phyloP scores from a whole-genome alignment of 2,113 vertebrate genomes.

The Eurypyga helias region DNA sequence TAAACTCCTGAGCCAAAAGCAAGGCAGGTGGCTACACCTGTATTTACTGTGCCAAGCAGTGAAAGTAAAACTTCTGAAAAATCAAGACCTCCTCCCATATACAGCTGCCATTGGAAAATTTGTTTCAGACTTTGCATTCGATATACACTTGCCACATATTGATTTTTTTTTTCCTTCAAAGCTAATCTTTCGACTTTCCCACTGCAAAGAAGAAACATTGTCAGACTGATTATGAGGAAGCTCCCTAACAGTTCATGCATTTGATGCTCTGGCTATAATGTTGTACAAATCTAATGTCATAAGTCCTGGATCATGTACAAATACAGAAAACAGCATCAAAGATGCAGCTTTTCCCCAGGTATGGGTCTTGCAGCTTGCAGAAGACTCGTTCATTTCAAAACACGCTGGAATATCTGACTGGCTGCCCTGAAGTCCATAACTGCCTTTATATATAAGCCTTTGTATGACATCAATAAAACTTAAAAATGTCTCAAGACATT shows the following conservation, averaged over 20 bases:
- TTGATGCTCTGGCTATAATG: slow-evolving; percentile 42
- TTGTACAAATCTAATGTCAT: slow-evolving; percentile 35
- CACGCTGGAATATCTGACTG: neutral
- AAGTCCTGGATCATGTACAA: slow-evolving; percentile 40
- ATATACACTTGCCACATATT: slow-evolving; percentile 2
- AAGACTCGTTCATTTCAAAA: slow-evolving; percentile 26
- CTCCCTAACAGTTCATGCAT: slow-evolving; percentile 17
- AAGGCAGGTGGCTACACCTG: neutral
- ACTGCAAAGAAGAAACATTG: slow-evolving; percentile 52
- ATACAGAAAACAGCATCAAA: slow-evolving; percentile 44
- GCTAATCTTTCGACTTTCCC: slow-evolving; percentile 66
- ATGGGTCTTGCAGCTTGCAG: neutral
- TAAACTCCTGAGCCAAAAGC: neutral
- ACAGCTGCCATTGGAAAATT: slow-evolving; percentile 20
- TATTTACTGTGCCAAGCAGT: neutral
- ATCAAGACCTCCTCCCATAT: neutral
- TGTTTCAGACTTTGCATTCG: neutral
- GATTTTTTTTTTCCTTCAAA: slow-evolving; percentile 43
- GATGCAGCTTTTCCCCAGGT: neutral
- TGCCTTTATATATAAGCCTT: neutral
- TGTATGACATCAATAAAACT: too few relatives aligned
- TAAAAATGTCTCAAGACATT: too few relatives aligned
- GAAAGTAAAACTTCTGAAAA: slow-evolving; percentile 17
- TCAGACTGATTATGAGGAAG: slow-evolving; percentile 67
- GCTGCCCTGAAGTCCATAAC: neutral